phyloP scores from a whole-genome alignment of 2,888 invertebrate species.

The Pterostichus madidus region DNA sequence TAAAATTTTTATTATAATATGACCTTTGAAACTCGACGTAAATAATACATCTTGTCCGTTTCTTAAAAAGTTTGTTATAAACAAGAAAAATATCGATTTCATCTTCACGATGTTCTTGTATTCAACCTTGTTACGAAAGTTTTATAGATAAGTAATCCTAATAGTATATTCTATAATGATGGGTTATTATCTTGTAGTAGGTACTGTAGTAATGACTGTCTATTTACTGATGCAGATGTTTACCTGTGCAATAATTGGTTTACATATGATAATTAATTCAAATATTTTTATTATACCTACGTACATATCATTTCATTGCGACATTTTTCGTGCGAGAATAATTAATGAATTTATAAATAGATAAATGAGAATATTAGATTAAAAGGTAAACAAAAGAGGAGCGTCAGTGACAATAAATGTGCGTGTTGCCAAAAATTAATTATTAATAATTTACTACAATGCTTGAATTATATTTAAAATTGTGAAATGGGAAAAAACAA shows the following conservation, averaged over 20 bases:
- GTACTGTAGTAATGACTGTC: slow-evolving; percentile 4
- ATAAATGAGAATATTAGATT: neutral
- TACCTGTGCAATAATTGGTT: neutral
- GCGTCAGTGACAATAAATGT: slow-evolving; percentile 6
- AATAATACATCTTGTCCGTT: too few species aligned
- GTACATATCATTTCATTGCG: slow-evolving; percentile 28
- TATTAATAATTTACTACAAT: too few species aligned
- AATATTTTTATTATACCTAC: slow-evolving; percentile 34
- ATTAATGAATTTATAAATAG: slow-evolving; percentile 26
- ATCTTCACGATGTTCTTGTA: neutral
- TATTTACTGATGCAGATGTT: slow-evolving; percentile 20
- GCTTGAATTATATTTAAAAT: too few species aligned
- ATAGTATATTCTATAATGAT: slow-evolving; percentile 6
- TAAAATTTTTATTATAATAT: slow-evolving; percentile 3
- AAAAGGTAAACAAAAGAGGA: neutral
- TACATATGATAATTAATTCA: slow-evolving; percentile 37
- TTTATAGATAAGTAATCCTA: neutral
- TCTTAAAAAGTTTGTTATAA: neutral
- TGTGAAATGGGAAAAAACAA: too few species aligned
- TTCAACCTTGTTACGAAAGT: neutral
- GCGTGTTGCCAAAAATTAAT: slow-evolving; percentile 32
- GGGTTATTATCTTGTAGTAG: slow-evolving; percentile 33
- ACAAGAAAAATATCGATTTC: neutral
- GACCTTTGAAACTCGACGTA: slow-evolving; percentile 15
- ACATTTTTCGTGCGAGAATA: slow-evolving; percentile 19